Conservation (phyloP, 2,113 vertebrate species). For the Corynorhinus townsendii region DNA sequence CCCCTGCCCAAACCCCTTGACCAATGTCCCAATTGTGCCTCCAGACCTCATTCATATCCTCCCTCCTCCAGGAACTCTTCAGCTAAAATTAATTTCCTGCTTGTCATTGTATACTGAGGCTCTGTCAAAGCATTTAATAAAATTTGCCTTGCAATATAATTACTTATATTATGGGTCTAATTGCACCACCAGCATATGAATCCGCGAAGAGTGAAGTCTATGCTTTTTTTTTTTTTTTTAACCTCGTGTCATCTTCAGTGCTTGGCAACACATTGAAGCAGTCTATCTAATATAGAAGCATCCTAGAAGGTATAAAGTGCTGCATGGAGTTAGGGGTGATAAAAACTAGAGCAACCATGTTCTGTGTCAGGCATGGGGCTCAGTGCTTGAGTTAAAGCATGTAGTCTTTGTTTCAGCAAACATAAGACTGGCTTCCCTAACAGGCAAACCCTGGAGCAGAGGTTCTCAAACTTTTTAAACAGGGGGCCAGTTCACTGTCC, state of each 20-base stretch:
- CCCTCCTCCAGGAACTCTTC: not conserved
- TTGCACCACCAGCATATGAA: not conserved
- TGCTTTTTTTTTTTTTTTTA: not conserved
- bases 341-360: not conserved
- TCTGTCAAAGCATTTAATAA: constrained; percentile 18
- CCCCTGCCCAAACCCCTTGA: not conserved
- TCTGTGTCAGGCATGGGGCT: not conserved
- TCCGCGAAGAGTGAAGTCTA: not conserved
- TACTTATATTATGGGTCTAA: not conserved
- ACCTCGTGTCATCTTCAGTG: not conserved
- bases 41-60: not conserved
- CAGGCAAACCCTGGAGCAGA: not conserved
- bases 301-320: not conserved
- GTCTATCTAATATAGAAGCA: not conserved
- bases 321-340: not conserved
- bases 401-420: not conserved
- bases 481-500: too few species aligned
- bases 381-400: not conserved
- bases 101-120: not conserved
- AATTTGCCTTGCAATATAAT: constrained; percentile 5
- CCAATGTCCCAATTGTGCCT: not conserved
- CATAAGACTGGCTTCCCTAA: not conserved
- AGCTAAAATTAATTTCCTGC: not conserved
- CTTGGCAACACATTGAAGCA: not conserved
- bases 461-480: too few species aligned